Conservation (phyloP, 2,113 vertebrate genomes). For the Lepidiolamprologus cunningtoni region DNA sequence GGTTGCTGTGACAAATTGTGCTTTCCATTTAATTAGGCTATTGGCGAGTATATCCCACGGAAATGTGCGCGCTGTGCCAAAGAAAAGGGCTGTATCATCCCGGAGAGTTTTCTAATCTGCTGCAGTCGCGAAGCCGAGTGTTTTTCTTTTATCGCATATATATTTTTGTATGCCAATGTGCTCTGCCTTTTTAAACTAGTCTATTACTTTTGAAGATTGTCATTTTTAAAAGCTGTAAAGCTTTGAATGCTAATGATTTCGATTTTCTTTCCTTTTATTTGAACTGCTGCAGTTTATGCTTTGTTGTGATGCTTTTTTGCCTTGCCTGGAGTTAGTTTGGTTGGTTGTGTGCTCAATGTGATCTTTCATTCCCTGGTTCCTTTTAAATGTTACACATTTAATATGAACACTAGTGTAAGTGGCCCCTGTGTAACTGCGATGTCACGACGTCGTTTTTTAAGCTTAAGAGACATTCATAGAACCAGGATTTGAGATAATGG, state of each 20-base stretch:
- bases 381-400: neutral
- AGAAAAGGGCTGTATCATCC: slow-evolving; percentile 37
- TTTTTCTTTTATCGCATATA: neutral
- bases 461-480: neutral
- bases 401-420: neutral
- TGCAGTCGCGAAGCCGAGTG: neutral
- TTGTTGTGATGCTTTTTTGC: neutral
- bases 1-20: slow-evolving; percentile 52
- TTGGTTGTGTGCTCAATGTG: neutral
- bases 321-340: neutral
- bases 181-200: neutral
- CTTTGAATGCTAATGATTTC: neutral
- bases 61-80: slow-evolving; percentile 46
- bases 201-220: neutral
- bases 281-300: neutral
- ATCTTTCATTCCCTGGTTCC: neutral
- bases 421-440: neutral
- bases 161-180: neutral
- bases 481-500: neutral
- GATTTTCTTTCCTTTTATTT: neutral
- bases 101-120: slow-evolving; percentile 16
- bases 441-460: neutral
- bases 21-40: slow-evolving; percentile 66
- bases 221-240: neutral
- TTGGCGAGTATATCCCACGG: slow-evolving; percentile 43